Evolutionary conservation across 2,113 vertebrate genomes (phyloP), one percentile per base, ranked within the genome.

Genomic region (Dromaius novaehollandiae): DNA sequence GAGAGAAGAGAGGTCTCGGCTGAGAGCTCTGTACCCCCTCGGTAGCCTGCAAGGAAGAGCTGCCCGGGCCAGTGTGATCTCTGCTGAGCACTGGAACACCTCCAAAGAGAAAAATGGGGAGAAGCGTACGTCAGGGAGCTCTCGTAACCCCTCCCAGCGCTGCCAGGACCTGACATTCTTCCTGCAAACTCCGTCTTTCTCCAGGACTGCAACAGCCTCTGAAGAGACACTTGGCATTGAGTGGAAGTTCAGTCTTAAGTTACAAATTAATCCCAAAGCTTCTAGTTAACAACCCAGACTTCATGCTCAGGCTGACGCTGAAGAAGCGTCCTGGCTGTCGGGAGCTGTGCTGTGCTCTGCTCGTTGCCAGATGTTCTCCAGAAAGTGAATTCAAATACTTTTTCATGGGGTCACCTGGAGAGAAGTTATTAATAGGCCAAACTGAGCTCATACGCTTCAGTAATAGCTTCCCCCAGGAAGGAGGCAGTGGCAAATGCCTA

Each of bases 51-150:
- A 75, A 24, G 13, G 40, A 26, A 30, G 7, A 13, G 44, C 65
- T 68, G 26, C 28, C 38, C 26, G 63, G 38, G 63, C 40, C 90
- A 95, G 90, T 81, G 50, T 77, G 64, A 50, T 94, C 69, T 94
- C 64, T 69, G 90, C 69, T 92, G 91, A 88, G 94, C 53, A 93
- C 91, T 95, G 94, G 95, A 96, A 90, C 48, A 17, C 26, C 25
- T 51, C 77, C 90, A 74, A 91, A 94, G 84, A 81, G 69, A 84
- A 95, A 91, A 80, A 58, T 73, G 50, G 92, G 94, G 87, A 79
- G 78, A 95, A 95, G 86, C 22, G 22, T 28, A 93, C 63, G 13
- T 58, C 50, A 25, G 55, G 50, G 63, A 76, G 11, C 15, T 81
- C 64, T 58, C 25, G 64, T 4, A 53, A 32, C 71, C 46, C 69